Percentiles rank a stretch among this genome's conserved stretches.
phyloP scores from a whole-genome alignment of 2,113 vertebrate genomes.

The Montifringilla adamsi region DNA sequence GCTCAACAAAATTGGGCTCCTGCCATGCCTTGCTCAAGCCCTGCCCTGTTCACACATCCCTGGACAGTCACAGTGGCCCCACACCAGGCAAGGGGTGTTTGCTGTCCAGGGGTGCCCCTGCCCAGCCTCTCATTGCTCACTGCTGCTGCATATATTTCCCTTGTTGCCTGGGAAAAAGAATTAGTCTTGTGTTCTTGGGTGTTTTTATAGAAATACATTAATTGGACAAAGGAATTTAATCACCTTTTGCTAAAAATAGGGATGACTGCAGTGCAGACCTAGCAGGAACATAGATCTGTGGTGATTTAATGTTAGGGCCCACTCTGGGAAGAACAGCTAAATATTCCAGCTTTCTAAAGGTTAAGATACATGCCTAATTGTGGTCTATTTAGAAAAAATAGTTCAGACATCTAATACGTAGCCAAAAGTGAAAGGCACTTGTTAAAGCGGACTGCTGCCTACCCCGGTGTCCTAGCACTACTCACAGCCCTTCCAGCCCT shows the following conservation, averaged over 20 bases:
- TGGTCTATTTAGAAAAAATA: neutral
- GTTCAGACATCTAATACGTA: neutral
- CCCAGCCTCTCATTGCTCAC: rapidly evolving
- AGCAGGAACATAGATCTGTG: neutral
- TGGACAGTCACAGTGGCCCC: neutral
- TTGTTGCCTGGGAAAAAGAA: neutral
- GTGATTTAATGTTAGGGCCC: neutral
- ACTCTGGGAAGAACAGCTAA: neutral
- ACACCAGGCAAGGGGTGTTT: neutral
- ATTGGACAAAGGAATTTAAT: neutral
- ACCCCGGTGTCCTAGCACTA: neutral
- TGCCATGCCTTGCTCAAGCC: rapidly evolving
- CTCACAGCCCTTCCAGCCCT: no score
- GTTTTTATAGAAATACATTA: neutral
- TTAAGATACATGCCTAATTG: neutral
- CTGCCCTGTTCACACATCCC: neutral
- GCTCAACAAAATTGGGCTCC: neutral
- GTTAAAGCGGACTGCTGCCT: neutral
- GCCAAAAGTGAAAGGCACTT: neutral
- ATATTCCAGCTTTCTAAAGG: neutral
- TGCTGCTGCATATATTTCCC: neutral
- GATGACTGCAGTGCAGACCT: neutral
- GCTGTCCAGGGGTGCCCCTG: neutral
- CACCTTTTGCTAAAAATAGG: neutral
- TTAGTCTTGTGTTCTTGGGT: neutral